These are phyloP conservation scores for Oophaga sylvatica DNA, from an alignment of 2,797 vertebrate species.

Conservation along the genomic window DNA sequence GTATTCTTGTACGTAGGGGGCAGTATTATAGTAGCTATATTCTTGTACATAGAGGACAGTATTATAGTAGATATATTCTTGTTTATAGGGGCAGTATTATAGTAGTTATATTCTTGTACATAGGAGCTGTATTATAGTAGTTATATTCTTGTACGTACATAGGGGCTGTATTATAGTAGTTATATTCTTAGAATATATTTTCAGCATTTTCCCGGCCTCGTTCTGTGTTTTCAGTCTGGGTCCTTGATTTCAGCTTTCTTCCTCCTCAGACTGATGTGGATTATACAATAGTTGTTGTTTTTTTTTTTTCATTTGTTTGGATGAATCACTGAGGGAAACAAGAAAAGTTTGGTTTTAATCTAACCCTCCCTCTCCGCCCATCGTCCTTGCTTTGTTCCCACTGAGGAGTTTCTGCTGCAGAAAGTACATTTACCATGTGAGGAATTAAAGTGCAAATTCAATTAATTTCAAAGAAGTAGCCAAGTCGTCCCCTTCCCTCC, in stretches of 20 bases:
- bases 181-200: not conserved
- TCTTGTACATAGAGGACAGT: not conserved
- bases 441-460: not conserved
- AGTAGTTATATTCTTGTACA: too few relatives aligned
- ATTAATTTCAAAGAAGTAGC: not conserved
- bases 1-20: conserved; percentile 8
- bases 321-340: not conserved
- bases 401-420: not conserved
- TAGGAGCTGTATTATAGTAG: too few relatives aligned
- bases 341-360: conserved; percentile 20
- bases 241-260: not conserved
- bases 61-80: conserved; percentile 22
- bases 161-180: not conserved
- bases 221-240: not conserved
- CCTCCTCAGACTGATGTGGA: not conserved
- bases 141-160: not conserved
- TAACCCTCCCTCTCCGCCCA: not conserved
- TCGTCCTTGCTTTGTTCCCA: not conserved
- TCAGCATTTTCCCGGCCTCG: not conserved
- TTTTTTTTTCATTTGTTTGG: conserved; percentile 4
- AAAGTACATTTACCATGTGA: not conserved
- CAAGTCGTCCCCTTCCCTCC: not conserved
- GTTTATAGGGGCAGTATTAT: not conserved
- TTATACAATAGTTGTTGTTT: not conserved
- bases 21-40: conserved; percentile 13